Base-by-base conservation (phyloP, 2,113 vertebrate genomes). In the Lontra canadensis region DNA sequence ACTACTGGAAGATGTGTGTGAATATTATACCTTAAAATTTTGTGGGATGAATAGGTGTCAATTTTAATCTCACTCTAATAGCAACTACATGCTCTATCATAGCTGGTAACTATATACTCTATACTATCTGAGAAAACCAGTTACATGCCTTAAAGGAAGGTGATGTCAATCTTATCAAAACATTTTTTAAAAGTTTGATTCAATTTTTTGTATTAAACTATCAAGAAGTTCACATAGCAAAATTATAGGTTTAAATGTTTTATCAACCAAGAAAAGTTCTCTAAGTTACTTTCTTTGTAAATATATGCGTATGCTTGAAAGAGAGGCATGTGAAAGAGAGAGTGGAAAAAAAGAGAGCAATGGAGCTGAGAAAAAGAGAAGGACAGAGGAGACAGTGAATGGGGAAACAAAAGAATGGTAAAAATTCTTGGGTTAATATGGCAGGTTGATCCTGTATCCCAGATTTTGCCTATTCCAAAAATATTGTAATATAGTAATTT, bases 1-100 rank as follows among this genome's bases (percentile, higher is more conserved):
- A 97, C 84, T 42, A 98, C 11, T 65, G n/a, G 65, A 98, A 97
- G 85, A 97, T 13, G 29, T 3, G 4, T 78, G 69, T 83, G 42
- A 90, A 94, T 97, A 0, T 95, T 88, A 94, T 55, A 83, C 90
- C 25, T 95, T 98, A 94, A 93, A 12, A 92, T 81, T 84, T 29
- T 65, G 3, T 73, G 79, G 3, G 15, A 81, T 71, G 95, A 71
- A 91, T 71, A 67, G 20, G 2, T 84, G 8, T 78, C n/a, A 6
- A 18, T 31, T 94, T 88, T 92, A 57, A 55, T 82, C 10, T 93
- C 8, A 67, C 21, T 47, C 4, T 29, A 49, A 36, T 15, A 81
- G 15, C 7, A 91, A 47, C 2, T 92, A 57, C 42, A 39, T 73
- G n/a, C 0, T 81, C 0, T 74, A 25, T 47, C 29, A 13, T 47